A percentile compares a stretch with the other conserved stretches of the same genome.
These are phyloP conservation scores for Actenoides lindsayi DNA, from an alignment of 2,113 vertebrate species.

Conservation along the genomic window DNA sequence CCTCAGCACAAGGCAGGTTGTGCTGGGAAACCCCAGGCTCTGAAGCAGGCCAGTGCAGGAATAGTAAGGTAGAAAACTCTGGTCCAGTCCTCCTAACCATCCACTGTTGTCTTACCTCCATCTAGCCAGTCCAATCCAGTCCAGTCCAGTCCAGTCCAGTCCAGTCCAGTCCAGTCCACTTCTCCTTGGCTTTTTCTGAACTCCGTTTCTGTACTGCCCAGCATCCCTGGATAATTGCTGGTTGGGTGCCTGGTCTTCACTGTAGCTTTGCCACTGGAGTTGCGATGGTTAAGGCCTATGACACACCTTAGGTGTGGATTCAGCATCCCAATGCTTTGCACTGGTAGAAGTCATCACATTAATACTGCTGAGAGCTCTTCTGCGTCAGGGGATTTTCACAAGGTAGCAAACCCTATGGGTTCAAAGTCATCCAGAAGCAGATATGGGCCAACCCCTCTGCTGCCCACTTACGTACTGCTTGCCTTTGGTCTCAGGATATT, in stretches of 20 bases:
- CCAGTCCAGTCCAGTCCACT: neutral
- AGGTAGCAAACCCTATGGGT: neutral
- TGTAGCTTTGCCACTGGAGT: neutral
- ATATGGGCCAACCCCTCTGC: neutral
- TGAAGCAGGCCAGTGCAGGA: neutral
- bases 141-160: neutral
- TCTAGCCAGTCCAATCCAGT: neutral
- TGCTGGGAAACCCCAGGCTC: neutral
- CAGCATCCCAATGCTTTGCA: neutral
- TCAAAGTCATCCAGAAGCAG: neutral
- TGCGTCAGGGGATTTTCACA: neutral
- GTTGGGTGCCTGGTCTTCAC: neutral
- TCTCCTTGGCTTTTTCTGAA: neutral
- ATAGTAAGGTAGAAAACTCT: neutral
- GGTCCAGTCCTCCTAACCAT: neutral
- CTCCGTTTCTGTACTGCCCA: accelerated
- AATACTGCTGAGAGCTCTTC: neutral
- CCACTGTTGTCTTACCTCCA: neutral
- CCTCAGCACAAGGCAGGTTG: accelerated
- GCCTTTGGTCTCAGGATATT: neutral
- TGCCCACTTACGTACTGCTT: neutral
- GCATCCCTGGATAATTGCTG: neutral
- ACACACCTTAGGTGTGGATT: neutral
- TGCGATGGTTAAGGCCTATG: neutral
- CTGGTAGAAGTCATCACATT: neutral